Evolutionary conservation across 1,140 invertebrate species (phyloP).

Genomic region (Vanessa tameamea): DNA sequence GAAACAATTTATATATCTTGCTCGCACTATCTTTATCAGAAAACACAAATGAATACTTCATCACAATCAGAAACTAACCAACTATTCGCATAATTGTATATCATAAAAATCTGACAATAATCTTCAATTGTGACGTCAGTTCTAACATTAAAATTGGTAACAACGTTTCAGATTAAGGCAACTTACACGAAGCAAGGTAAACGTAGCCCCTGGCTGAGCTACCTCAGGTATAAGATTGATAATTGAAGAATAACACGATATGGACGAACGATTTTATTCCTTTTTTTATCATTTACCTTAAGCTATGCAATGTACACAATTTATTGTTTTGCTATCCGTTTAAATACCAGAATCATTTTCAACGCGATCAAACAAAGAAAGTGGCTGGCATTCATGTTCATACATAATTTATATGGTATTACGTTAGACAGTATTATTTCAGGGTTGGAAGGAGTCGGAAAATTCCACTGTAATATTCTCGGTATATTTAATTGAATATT

Average conservation of each 20-base stretch:
- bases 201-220: no score
- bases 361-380: conserved; percentile 40
- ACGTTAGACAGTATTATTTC: conserved; percentile 47
- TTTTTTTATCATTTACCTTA: background rate
- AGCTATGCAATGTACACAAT: conserved; percentile 13
- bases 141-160: no score
- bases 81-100: no score
- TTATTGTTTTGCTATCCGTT: conserved; percentile 30
- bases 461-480: conserved; percentile 15
- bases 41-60: no score
- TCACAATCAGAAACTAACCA: no score
- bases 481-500: conserved; percentile 36
- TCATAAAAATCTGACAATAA: no score
- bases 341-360: conserved; percentile 36
- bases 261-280: background rate
- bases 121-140: no score
- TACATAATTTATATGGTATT: conserved; percentile 55
- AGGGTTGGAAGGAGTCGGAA: conserved; percentile 28
- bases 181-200: no score
- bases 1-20: no score
- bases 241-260: background rate
- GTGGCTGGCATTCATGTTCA: conserved; percentile 44
- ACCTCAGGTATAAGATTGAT: no score
- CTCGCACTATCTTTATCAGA: no score
- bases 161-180: no score